A percentile compares a stretch with the other conserved stretches of the same genome.
These are phyloP conservation scores for Anableps anableps DNA, from an alignment of 2,797 vertebrate species.

Conservation along the genomic window DNA sequence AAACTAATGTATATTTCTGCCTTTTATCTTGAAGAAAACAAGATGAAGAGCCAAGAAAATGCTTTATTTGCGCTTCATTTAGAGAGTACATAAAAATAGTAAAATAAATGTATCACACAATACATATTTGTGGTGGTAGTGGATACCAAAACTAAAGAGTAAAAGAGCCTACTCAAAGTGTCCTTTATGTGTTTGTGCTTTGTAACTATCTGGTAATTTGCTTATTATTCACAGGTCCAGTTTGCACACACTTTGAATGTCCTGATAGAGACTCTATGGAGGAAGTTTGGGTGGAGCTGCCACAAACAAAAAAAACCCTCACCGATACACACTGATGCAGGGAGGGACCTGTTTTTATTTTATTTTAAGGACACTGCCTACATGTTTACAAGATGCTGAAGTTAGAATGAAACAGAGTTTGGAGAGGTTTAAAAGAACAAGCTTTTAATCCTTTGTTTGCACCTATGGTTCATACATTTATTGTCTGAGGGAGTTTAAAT, in stretches of 20 bases:
- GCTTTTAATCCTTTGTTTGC: conserved; percentile 12
- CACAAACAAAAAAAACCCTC: conserved; percentile 21
- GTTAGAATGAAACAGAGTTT: background rate
- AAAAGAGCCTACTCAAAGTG: background rate
- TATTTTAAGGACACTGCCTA: background rate
- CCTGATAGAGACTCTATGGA: background rate
- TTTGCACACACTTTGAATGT: conserved; percentile 45
- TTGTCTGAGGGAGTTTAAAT: conserved; percentile 34
- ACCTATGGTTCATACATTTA: background rate
- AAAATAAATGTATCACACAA: background rate
- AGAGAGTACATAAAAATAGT: background rate
- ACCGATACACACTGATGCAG: background rate
- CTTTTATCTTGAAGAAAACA: background rate
- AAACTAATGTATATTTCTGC: too few species aligned
- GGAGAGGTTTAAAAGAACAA: background rate
- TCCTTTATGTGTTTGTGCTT: background rate
- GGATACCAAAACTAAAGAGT: background rate
- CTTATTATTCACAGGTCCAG: conserved; percentile 12
- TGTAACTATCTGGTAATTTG: background rate
- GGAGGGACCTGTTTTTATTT: background rate
- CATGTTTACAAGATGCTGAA: conserved; percentile 19
- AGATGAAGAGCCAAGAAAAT: background rate
- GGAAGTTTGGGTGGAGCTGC: conserved; percentile 41
- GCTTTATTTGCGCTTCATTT: background rate
- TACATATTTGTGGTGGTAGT: background rate